Conservation (phyloP, 2,888 invertebrate species). For the Steromphala cineraria region DNA sequence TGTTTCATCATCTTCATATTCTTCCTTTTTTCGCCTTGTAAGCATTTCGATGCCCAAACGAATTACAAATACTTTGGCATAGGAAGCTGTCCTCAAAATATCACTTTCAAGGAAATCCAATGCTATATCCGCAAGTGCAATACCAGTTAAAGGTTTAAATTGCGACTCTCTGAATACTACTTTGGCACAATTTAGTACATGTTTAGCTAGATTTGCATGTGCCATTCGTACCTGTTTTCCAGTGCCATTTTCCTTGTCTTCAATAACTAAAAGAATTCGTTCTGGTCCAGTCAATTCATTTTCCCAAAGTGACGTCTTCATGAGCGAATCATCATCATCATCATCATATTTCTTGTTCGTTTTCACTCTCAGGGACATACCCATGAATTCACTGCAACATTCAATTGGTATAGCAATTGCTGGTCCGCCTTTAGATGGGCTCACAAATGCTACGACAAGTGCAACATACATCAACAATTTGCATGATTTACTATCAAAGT, state of each 20-base stretch:
- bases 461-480: constrained; percentile 21
- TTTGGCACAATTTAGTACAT: background rate
- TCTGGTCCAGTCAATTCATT: background rate
- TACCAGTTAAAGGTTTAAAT: too few relatives aligned
- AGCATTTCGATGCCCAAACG: constrained; percentile 28
- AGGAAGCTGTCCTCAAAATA: background rate
- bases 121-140: background rate
- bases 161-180: constrained; percentile 10
- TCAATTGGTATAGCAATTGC: constrained; percentile 28
- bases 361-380: background rate
- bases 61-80: background rate
- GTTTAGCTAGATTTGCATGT: constrained; percentile 25
- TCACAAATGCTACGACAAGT: constrained; percentile 8
- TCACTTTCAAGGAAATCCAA: background rate
- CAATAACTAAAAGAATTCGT: constrained; percentile 26
- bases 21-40: constrained; percentile 22
- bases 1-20: constrained; percentile 21
- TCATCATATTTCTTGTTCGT: background rate
- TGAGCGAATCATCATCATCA: too few relatives aligned
- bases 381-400: constrained; percentile 32
- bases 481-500: background rate
- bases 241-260: constrained; percentile 24
- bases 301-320: constrained; percentile 15
- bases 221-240: constrained; percentile 33
- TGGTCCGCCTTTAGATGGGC: background rate